Percentiles rank a stretch among this genome's conserved stretches.
Conservation (phyloP, 2,797 vertebrate genomes). For the Ataeniobius toweri region DNA sequence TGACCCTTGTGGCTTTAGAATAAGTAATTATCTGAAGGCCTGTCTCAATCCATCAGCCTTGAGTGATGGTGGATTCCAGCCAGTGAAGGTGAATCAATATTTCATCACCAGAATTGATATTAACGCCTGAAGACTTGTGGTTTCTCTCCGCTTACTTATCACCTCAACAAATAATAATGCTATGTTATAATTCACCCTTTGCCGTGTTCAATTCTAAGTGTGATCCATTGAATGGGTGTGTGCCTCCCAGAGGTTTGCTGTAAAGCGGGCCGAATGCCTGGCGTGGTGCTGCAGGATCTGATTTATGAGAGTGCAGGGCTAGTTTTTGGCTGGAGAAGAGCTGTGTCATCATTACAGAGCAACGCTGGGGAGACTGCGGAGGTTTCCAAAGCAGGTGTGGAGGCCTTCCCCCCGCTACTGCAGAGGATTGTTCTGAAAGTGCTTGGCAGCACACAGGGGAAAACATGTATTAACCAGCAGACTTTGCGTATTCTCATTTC, state of each 20-base stretch:
- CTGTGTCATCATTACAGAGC: conserved; percentile 67
- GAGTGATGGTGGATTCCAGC: conserved; percentile 44
- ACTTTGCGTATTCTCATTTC: conserved; percentile 27
- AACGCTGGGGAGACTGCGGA: conserved; percentile 31
- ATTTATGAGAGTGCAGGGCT: conserved; percentile 65
- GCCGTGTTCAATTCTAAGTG: conserved; percentile 23
- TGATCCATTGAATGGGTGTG: conserved; percentile 36
- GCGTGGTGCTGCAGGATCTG: conserved; percentile 52
- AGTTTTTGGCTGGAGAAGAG: conserved; percentile 54
- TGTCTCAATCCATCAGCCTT: conserved; percentile 33
- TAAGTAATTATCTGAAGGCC: conserved; percentile 43
- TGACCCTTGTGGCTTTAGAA: conserved; percentile 23
- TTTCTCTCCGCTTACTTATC: neutral
- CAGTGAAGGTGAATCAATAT: conserved; percentile 63
- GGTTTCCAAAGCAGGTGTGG: conserved; percentile 44
- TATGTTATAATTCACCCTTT: conserved; percentile 14
- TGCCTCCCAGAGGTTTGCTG: conserved; percentile 30
- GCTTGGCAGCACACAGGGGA: conserved; percentile 24
- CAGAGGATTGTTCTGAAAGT: conserved; percentile 30
- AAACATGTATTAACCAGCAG: conserved; percentile 24
- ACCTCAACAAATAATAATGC: conserved; percentile 15
- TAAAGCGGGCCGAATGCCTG: conserved; percentile 15
- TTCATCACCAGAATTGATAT: conserved; percentile 58
- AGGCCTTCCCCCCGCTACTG: conserved; percentile 28
- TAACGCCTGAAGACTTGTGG: conserved; percentile 39